Conservation (phyloP, 2,797 vertebrate genomes). For the Carapus acus region DNA sequence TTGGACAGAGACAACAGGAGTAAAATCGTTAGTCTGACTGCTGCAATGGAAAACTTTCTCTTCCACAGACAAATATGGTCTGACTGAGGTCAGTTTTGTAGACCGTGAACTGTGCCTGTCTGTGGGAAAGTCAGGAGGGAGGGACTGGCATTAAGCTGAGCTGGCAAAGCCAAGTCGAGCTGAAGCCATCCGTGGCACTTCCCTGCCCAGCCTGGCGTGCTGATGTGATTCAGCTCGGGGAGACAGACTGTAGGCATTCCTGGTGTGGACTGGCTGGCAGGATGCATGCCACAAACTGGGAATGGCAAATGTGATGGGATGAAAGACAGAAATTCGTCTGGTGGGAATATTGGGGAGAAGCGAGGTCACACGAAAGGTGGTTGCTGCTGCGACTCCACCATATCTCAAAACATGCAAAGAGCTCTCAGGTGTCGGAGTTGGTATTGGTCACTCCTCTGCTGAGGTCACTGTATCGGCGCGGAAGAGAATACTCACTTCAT, state of each 20-base stretch:
- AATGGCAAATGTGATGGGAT: slow-evolving; percentile 34
- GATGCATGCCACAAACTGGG: slow-evolving; percentile 47
- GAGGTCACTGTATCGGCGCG: not conserved
- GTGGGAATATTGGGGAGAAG: slow-evolving; percentile 54
- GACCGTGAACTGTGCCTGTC: slow-evolving; percentile 38
- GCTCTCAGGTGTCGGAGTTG: slow-evolving; percentile 1
- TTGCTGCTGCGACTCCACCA: slow-evolving; percentile 40
- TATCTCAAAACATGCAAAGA: slow-evolving; percentile 1
- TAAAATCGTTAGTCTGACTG: slow-evolving; percentile 14
- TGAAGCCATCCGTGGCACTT: slow-evolving; percentile 28
- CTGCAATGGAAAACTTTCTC: slow-evolving; percentile 52
- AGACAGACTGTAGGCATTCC: slow-evolving; percentile 30
- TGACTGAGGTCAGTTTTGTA: slow-evolving; percentile 35
- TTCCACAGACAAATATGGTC: slow-evolving; percentile 45
- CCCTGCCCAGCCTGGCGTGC: slow-evolving; percentile 5
- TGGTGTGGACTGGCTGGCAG: slow-evolving; percentile 33
- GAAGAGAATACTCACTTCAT: slow-evolving; percentile 14
- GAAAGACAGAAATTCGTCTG: slow-evolving; percentile 41
- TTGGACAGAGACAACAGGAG: slow-evolving; percentile 41
- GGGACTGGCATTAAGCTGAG: slow-evolving; percentile 41
- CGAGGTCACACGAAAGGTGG: slow-evolving; percentile 32
- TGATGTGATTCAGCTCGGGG: slow-evolving; percentile 27
- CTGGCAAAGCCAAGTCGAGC: slow-evolving; percentile 30
- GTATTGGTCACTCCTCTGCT: not conserved
- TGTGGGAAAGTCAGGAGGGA: slow-evolving; percentile 50